Percentiles rank a stretch among this genome's conserved stretches.
Conservation (phyloP, 2,797 vertebrate species). For the Liasis olivaceus region DNA sequence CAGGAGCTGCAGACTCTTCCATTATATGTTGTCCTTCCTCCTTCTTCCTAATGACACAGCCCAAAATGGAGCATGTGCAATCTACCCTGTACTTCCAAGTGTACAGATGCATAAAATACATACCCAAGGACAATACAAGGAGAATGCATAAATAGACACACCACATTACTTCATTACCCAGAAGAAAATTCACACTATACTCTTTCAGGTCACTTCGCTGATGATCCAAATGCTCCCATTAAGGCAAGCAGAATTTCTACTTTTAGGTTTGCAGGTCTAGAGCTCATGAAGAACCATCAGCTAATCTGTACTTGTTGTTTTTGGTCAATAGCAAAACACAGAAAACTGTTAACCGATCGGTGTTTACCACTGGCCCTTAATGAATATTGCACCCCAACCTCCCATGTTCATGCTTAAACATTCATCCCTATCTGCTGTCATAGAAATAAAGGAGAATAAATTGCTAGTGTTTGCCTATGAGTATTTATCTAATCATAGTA, state of each 20-base stretch:
- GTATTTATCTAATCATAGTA: background rate
- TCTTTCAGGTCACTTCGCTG: background rate
- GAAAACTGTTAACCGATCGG: background rate
- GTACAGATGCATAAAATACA: background rate
- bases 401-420: background rate
- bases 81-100: background rate
- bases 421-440: background rate
- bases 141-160: background rate
- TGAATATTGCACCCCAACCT: background rate
- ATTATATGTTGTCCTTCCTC: background rate
- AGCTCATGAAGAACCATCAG: background rate
- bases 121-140: background rate
- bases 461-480: background rate
- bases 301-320: background rate
- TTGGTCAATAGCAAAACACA: background rate
- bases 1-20: background rate
- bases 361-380: background rate
- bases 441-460: background rate
- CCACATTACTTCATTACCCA: background rate
- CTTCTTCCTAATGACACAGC: background rate
- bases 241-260: background rate
- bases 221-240: background rate
- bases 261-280: background rate
- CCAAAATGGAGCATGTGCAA: background rate
- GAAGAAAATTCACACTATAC: background rate